These are phyloP conservation scores for Neodontobutis hainanensis DNA, from an alignment of 2,113 vertebrate genomes.

Conservation along the genomic window DNA sequence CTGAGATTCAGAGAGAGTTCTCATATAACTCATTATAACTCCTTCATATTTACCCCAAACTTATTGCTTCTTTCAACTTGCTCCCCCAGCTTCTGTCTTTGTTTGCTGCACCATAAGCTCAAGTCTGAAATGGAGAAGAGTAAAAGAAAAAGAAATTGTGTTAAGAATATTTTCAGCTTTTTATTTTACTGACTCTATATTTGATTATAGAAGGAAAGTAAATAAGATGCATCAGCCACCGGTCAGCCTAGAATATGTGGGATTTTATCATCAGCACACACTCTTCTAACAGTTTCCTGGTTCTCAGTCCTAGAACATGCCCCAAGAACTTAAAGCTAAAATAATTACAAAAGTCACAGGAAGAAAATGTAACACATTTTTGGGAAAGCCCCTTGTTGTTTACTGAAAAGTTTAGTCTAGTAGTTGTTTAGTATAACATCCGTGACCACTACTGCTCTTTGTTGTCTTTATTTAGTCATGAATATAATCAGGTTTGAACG, in stretches of 20 bases:
- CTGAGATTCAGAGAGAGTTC: conserved; percentile 24
- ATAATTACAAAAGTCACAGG: not conserved
- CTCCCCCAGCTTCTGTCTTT: not conserved
- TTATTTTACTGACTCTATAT: conserved; percentile 1
- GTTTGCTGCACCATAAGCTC: conserved; percentile 6
- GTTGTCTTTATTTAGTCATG: too few relatives aligned
- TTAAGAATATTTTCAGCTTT: conserved; percentile 11
- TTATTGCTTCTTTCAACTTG: conserved; percentile 12
- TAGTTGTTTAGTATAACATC: too few relatives aligned
- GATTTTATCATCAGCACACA: too few relatives aligned
- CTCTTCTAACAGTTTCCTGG: too few relatives aligned
- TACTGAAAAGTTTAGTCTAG: too few relatives aligned
- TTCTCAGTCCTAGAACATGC: too few relatives aligned
- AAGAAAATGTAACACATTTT: not conserved
- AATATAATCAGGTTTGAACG: too few relatives aligned
- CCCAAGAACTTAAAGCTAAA: too few relatives aligned
- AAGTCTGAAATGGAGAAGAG: not conserved
- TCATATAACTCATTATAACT: conserved; percentile 42
- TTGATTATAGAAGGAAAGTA: conserved; percentile 1
- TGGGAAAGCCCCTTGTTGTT: too few relatives aligned
- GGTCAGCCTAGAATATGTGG: not conserved
- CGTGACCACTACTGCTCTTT: too few relatives aligned
- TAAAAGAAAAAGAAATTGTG: not conserved
- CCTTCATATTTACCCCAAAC: conserved; percentile 23
- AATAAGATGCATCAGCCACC: conserved; percentile 4